Percentiles rank a stretch among this genome's conserved stretches.
Evolutionary conservation across 2,888 invertebrate genomes (phyloP).

Genomic region (Agonopterix heracliana): DNA sequence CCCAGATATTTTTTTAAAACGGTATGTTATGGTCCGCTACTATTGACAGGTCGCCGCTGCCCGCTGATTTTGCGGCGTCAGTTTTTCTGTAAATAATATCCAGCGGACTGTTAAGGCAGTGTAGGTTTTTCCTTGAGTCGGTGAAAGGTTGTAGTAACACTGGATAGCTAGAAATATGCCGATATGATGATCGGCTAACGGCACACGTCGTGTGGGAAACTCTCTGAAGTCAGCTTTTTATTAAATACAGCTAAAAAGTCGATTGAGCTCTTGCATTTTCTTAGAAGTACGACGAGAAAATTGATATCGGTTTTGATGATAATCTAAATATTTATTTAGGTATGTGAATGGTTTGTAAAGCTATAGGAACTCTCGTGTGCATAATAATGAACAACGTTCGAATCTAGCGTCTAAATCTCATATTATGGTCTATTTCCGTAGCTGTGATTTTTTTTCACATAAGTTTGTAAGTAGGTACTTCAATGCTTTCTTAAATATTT

Average conservation of each 20-base stretch:
- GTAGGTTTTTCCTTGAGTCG: slow-evolving; percentile 63
- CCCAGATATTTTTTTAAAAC: too few relatives aligned
- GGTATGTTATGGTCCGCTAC: too few relatives aligned
- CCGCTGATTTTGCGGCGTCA: slow-evolving; percentile 39
- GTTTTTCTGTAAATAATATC: slow-evolving; percentile 70
- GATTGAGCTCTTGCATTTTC: neutral
- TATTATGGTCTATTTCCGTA: too few relatives aligned
- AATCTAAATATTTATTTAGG: too few relatives aligned
- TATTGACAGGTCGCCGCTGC: too few relatives aligned
- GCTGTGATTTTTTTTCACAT: too few relatives aligned
- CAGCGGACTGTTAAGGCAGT: slow-evolving; percentile 57
- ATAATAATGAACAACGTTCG: too few relatives aligned
- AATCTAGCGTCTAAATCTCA: too few relatives aligned
- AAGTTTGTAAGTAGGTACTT: too few relatives aligned
- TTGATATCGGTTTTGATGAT: neutral
- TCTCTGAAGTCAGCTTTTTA: neutral
- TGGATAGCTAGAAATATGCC: slow-evolving; percentile 53
- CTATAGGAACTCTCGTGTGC: too few relatives aligned
- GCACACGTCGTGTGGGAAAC: slow-evolving; percentile 1
- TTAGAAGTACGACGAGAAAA: neutral
- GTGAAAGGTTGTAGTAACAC: slow-evolving; percentile 57
- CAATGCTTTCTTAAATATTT: too few relatives aligned
- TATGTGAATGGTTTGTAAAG: too few relatives aligned
- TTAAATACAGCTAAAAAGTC: neutral
- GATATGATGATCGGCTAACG: neutral